Conservation (phyloP, 2,797 vertebrate species). For the Parotocinclus haroldoi region DNA sequence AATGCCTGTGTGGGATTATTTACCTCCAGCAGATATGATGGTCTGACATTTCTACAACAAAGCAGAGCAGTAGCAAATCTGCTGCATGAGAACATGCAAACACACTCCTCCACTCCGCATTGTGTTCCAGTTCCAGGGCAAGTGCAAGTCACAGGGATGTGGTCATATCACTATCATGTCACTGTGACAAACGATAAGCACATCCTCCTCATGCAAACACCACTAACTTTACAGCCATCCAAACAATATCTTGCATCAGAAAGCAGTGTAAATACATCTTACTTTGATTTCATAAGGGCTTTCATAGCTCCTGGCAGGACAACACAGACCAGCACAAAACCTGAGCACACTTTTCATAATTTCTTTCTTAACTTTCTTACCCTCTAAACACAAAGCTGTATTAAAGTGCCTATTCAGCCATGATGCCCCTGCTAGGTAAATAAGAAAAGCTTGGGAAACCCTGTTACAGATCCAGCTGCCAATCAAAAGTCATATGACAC, state of each 20-base stretch:
- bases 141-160: background rate
- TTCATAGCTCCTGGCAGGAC: slow-evolving; percentile 48
- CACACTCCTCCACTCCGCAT: too few relatives aligned
- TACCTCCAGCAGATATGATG: slow-evolving; percentile 5
- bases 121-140: background rate
- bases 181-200: background rate
- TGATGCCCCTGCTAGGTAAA: slow-evolving; percentile 58
- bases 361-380: slow-evolving; percentile 28
- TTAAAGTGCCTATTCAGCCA: slow-evolving; percentile 19
- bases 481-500: slow-evolving; percentile 36
- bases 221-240: background rate
- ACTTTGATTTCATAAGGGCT: slow-evolving; percentile 58
- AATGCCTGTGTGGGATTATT: slow-evolving; percentile 14
- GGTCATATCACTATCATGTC: too few relatives aligned
- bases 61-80: background rate
- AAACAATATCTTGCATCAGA: background rate
- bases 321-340: slow-evolving; percentile 60
- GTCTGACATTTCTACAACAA: slow-evolving; percentile 20
- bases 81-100: background rate
- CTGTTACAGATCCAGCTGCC: slow-evolving; percentile 57
- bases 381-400: slow-evolving; percentile 17
- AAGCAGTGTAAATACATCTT: slow-evolving; percentile 47
- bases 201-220: slow-evolving; percentile 6
- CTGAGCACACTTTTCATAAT: slow-evolving; percentile 65
- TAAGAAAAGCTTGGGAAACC: slow-evolving; percentile 61